Base-by-base conservation (phyloP, 1,140 invertebrate species). In the Hyphantria cunea region DNA sequence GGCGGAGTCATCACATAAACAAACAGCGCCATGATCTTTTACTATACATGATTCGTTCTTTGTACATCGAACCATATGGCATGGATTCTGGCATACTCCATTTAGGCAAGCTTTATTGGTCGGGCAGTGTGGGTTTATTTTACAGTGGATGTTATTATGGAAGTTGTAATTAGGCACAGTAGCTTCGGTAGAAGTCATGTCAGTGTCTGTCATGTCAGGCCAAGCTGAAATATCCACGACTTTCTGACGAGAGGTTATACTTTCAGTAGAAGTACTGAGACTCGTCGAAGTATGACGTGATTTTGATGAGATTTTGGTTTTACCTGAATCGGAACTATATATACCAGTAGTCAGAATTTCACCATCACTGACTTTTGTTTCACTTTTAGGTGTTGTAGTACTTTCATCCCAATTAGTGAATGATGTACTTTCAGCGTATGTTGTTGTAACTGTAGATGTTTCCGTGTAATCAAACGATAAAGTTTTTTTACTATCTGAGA, bases 21-120 rank as follows among this genome's bases (percentile, higher is more conserved):
- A 96, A 58, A 94, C 92, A 41, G 94, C 93, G 54, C 93, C 92
- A 84, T 96, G 95, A 87, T 95, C 94, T 59, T 93, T 90, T 42
- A 94, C 94, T 48, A 91, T 92, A 89, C 95, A 96, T 65, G 93
- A 86, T 48, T 94, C 93, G 70, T 93, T 93, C 67, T 93, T 86
- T 68, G 94, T 94, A 86, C 95, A 96, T 49, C 77, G 86, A 69
- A 78, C 59, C 64, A 81, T 84, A 71, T 92, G 84, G 80, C 96
- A 96, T 64, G 95, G 95, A 89, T 96, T 94, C 83, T 93, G 90
- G 82, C 96, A 96, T 84, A 93, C 93, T 76, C 93, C 93, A 73
- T 91, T 92, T 56, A 94, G 90, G 84, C 95, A 96, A 50, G 93
- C 92, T 72, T 93, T 92, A 56, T 93, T 92, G 75, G 92, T 92